Percentiles rank a stretch among this genome's conserved stretches.
phyloP scores from a whole-genome alignment of 2,113 vertebrate genomes.

The Emydura subglobosa region DNA sequence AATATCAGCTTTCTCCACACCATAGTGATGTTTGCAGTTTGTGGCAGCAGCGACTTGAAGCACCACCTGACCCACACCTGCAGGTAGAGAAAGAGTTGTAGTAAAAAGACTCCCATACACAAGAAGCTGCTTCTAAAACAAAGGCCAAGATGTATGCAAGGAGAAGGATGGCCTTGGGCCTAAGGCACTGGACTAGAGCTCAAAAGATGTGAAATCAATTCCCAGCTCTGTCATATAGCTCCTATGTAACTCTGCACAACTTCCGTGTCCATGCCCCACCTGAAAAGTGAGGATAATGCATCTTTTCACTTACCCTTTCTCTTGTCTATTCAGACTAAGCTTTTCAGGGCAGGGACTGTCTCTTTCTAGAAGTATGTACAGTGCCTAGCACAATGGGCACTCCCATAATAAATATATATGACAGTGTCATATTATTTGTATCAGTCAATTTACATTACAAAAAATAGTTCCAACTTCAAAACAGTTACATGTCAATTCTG shows the following conservation, averaged over 20 bases:
- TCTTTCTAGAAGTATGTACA: not conserved
- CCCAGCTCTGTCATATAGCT: not conserved
- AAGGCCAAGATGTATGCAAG: not conserved
- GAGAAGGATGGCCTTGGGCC: not conserved
- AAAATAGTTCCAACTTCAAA: not conserved
- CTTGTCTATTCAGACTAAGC: not conserved
- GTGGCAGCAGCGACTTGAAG: constrained; percentile 98
- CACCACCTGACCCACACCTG: constrained; percentile 99
- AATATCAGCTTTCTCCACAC: constrained; percentile 98
- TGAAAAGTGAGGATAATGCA: not conserved
- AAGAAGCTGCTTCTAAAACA: accelerated
- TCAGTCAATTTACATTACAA: accelerated
- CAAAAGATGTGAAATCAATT: not conserved
- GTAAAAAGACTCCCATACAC: not conserved
- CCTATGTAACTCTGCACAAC: not conserved
- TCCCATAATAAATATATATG: not conserved
- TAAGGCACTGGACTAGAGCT: not conserved
- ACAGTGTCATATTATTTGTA: too few species aligned
- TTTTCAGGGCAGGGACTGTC: not conserved
- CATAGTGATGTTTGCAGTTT: constrained; percentile 98
- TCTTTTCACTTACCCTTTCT: not conserved
- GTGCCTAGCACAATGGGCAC: not conserved
- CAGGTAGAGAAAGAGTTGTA: not conserved
- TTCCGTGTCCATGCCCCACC: not conserved
- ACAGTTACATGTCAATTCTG: not conserved